Percentiles rank a stretch among this genome's conserved stretches.
phyloP scores from a whole-genome alignment of 2,888 invertebrate species.

The Matsumyia berberina region DNA sequence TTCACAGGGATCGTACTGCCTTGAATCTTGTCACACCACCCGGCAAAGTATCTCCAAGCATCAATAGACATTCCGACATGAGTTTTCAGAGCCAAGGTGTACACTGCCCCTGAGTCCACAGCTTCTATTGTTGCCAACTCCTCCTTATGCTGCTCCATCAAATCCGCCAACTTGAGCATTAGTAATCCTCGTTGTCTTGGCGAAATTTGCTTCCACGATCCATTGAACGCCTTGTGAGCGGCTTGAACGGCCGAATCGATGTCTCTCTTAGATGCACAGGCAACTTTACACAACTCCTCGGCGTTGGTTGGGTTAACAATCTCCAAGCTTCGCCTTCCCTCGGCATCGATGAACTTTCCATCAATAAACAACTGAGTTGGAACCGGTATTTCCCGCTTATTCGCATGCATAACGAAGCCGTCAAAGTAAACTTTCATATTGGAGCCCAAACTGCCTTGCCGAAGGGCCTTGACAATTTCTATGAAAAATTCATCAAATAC shows the following conservation, averaged over 20 bases:
- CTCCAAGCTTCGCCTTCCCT: constrained; percentile 87
- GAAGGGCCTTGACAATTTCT: constrained; percentile 87
- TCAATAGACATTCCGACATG: constrained; percentile 99
- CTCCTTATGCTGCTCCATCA: constrained; percentile 97
- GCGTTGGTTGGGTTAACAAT: constrained; percentile 95
- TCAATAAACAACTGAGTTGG: constrained; percentile 96
- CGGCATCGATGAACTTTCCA: constrained; percentile 94
- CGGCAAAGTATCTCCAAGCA: constrained; percentile 98
- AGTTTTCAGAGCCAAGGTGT: constrained; percentile 97
- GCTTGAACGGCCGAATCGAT: constrained; percentile 95
- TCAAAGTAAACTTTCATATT: constrained; percentile 87
- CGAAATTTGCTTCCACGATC: constrained; percentile 97
- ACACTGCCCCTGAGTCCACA: constrained; percentile 97
- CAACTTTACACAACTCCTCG: constrained; percentile 89
- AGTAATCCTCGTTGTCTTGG: constrained; percentile 94
- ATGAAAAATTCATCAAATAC: constrained; percentile 92
- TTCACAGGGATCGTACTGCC: constrained; percentile 96
- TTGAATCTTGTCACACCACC: constrained; percentile 98
- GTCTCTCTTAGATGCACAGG: constrained; percentile 90
- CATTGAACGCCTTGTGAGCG: constrained; percentile 94
- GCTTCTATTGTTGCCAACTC: constrained; percentile 97
- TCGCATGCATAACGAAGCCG: constrained; percentile 90
- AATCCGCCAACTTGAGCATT: constrained; percentile 94
- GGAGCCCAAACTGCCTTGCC: constrained; percentile 87
- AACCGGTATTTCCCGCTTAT: constrained; percentile 93